These are phyloP conservation scores for Apistogramma diplotaenia DNA, from an alignment of 2,113 vertebrate genomes.

Conservation along the genomic window DNA sequence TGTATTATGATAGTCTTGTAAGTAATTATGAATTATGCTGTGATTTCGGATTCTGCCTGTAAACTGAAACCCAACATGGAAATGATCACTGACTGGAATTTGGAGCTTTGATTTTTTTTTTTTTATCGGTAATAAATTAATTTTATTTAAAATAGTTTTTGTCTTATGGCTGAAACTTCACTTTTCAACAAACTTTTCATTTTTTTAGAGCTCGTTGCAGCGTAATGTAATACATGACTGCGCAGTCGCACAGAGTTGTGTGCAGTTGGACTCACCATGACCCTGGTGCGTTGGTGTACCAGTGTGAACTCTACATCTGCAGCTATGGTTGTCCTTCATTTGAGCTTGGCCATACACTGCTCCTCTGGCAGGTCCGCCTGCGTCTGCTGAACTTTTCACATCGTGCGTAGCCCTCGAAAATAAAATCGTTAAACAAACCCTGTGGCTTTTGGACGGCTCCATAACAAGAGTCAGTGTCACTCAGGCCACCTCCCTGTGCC, in stretches of 20 bases:
- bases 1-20: not conserved
- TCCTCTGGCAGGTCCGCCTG: slow-evolving; percentile 36
- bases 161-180: not conserved
- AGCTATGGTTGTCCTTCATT: slow-evolving; percentile 37
- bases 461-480: slow-evolving; percentile 13
- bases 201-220: not conserved
- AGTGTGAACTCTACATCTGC: slow-evolving; percentile 23
- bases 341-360: slow-evolving; percentile 45
- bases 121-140: not conserved
- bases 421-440: slow-evolving; percentile 43
- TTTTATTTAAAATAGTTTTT: not conserved
- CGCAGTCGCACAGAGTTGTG: not conserved
- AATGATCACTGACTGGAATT: not conserved
- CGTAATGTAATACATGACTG: not conserved
- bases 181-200: not conserved
- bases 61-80: not conserved
- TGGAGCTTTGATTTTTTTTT: not conserved
- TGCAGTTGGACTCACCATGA: not conserved
- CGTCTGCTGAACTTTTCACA: slow-evolving; percentile 65
- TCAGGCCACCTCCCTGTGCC: slow-evolving; percentile 10
- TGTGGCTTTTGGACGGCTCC: slow-evolving; percentile 33
- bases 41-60: not conserved
- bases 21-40: not conserved
- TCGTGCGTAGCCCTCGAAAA: slow-evolving; percentile 2
- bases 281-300: slow-evolving; percentile 14